Evolutionary conservation across 35 echinoderm and acorn worm species (phyloP).

Genomic region (Apostichopus parvimensis): DNA sequence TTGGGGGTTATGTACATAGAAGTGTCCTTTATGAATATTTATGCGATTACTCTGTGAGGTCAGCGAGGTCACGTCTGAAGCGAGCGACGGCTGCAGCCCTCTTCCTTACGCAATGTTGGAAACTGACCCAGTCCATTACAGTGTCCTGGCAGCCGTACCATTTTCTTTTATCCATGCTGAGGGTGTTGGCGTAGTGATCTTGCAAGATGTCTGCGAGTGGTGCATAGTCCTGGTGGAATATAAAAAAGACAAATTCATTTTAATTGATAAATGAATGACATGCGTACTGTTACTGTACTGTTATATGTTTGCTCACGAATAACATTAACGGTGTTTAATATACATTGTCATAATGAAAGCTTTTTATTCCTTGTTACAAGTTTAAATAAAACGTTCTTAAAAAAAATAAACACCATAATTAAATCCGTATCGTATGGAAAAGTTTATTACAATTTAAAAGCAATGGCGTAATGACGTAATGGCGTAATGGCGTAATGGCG

Average conservation of each 20-base stretch:
- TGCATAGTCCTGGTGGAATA: slow-evolving; percentile 35
- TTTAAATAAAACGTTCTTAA: too few relatives aligned
- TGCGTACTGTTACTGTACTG: too few relatives aligned
- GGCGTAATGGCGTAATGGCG: too few relatives aligned
- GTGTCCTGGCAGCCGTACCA: slow-evolving; percentile 27
- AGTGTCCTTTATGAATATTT: slow-evolving; percentile 1
- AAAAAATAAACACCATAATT: too few relatives aligned
- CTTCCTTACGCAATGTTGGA: slow-evolving; percentile 31
- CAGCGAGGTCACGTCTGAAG: slow-evolving; percentile 2
- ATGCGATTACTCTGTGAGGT: slow-evolving; percentile 8
- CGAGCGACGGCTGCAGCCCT: slow-evolving; percentile 31
- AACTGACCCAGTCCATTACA: slow-evolving; percentile 43
- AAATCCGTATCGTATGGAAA: too few relatives aligned
- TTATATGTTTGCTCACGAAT: too few relatives aligned
- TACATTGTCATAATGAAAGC: too few relatives aligned
- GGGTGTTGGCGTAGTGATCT: neutral
- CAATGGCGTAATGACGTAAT: too few relatives aligned
- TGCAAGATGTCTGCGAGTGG: slow-evolving; percentile 26
- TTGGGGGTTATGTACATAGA: slow-evolving; percentile 23
- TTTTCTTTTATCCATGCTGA: neutral
- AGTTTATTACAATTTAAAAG: too few relatives aligned
- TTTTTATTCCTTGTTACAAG: too few relatives aligned
- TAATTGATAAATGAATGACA: too few relatives aligned
- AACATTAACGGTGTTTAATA: too few relatives aligned
- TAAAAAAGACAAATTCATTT: neutral